A percentile compares a stretch with the other conserved stretches of the same genome.
These are phyloP conservation scores for Sclerurus mexicanus DNA, from an alignment of 2,113 vertebrate species.

Conservation along the genomic window DNA sequence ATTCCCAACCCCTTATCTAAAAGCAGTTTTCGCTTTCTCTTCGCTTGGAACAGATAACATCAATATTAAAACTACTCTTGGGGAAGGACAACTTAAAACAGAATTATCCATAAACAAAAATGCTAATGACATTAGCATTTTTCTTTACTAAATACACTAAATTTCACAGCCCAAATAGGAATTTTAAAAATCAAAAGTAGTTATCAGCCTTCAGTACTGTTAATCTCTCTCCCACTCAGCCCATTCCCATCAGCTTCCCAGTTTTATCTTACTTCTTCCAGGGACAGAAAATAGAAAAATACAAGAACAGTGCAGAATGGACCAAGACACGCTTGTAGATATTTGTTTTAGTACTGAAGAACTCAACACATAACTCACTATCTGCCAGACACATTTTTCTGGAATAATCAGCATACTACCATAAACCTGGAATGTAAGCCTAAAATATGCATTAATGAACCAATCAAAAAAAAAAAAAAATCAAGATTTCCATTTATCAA, in stretches of 20 bases:
- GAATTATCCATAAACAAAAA: constrained; percentile 26
- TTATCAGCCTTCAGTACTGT: not conserved
- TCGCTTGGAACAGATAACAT: not conserved
- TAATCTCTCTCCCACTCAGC: not conserved
- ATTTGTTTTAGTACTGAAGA: not conserved
- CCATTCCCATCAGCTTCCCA: not conserved
- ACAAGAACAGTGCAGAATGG: not conserved
- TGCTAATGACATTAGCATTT: not conserved
- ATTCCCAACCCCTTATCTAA: not conserved
- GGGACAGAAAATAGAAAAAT: not conserved
- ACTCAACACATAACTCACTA: not conserved
- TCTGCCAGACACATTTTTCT: not conserved
- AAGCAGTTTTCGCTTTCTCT: not conserved
- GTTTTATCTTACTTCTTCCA: not conserved
- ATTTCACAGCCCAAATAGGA: not conserved
- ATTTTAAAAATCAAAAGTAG: not conserved
- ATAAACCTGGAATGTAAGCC: not conserved
- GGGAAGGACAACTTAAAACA: constrained; percentile 5
- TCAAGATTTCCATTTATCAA: not conserved
- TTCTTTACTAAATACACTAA: not conserved
- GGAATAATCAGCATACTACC: not conserved
- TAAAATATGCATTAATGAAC: not conserved
- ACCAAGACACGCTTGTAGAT: not conserved
- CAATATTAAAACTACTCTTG: not conserved
- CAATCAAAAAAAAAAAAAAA: not conserved